Base-by-base conservation (phyloP, 2,888 invertebrate genomes). In the Leucoma salicis region DNA sequence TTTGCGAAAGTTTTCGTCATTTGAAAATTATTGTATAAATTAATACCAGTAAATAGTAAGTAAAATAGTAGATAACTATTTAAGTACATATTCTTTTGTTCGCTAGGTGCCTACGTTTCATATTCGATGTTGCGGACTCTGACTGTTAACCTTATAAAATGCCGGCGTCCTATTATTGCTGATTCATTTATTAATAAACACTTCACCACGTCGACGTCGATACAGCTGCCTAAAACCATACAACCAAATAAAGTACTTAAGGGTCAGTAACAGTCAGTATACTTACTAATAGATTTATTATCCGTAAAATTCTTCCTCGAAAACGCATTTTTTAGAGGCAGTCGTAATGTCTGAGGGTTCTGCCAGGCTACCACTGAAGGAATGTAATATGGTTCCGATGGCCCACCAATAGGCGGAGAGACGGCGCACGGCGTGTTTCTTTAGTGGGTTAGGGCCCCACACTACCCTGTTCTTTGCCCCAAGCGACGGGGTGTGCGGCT, bases 101-200 rank as follows among this genome's bases (percentile, higher is more conserved):
- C 50, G 53, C 49, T 57, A 45, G 43, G 38, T 31, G n/a, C n/a
- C 29, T 46, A 34, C 29, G 41, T 42, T 35, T 53, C 24, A 33
- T 50, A 1, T 53, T 58, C 72, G 79, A 88, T 89, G 89, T 78
- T 87, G 64, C 84, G 86, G 54, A 71, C 73, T 57, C 74, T 88
- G 70, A 72, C 78, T 80, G 70, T 64, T 80, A 86, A 80, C 74
- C 71, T 84, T 75, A 57, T 67, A 72, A 86, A 84, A 81, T 76
- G 81, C 88, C 88, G 87, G 84, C 78, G 74, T 50, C 53, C 57
- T 52, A 66, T 53, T 70, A 71, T 47, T 77, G 85, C 88, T 82
- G 86, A 87, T 74, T 87, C 87, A 86, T 70, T 74, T 74, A 68
- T 69, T 70, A 66, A 57, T 72, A 82, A 78, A 80, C 70, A 67